Percentiles rank a stretch among this genome's conserved stretches.
Evolutionary conservation across 2,888 invertebrate species (phyloP).

Genomic region (Drosophila fungiperda): DNA sequence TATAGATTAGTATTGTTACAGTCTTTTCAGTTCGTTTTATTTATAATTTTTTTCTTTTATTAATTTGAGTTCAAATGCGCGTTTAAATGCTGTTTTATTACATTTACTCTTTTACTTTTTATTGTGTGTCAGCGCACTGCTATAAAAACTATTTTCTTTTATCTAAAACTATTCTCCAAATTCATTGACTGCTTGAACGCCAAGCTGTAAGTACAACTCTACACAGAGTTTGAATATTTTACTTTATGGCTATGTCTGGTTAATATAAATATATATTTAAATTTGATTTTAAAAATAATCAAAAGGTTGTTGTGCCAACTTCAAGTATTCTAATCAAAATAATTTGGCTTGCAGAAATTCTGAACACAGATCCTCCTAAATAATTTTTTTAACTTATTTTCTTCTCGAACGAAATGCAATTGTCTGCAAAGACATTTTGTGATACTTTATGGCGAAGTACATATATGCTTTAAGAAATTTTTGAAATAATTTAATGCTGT

Average conservation of each 20-base stretch:
- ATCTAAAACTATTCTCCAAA: slow-evolving; percentile 2
- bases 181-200: slow-evolving; percentile 1
- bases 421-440: not conserved
- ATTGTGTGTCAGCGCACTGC: slow-evolving; percentile 6
- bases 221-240: not conserved
- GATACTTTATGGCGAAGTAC: not conserved
- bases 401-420: too few relatives aligned
- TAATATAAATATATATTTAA: not conserved
- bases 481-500: not conserved
- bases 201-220: slow-evolving; percentile 8
- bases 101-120: not conserved
- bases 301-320: not conserved
- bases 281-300: not conserved
- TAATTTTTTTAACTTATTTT: too few relatives aligned
- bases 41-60: not conserved
- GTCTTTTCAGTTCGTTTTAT: not conserved
- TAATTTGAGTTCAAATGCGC: slow-evolving; percentile 4
- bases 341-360: not conserved
- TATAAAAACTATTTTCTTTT: slow-evolving; percentile 2
- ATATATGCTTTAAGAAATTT: not conserved
- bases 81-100: not conserved
- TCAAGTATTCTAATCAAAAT: not conserved
- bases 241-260: not conserved
- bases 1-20: slow-evolving; percentile 2
- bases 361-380: not conserved